Base-by-base conservation (phyloP, 2,113 vertebrate species). In the Sturnus vulgaris region DNA sequence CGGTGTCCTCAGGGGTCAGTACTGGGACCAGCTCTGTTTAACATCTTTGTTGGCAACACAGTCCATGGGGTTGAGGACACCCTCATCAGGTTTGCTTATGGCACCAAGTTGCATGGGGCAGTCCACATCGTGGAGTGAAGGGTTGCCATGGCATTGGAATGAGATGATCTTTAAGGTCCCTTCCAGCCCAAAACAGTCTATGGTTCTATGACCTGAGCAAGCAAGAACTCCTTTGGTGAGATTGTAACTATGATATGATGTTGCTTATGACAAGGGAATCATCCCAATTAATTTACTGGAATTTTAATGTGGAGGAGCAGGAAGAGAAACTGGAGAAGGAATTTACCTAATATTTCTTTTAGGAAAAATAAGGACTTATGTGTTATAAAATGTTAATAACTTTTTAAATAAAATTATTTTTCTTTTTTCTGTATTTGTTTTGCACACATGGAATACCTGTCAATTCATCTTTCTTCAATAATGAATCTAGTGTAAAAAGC, bases 51-150 rank as follows among this genome's bases (percentile, higher is more conserved):
- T 25, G 39, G 33, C 27, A 33, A 10, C 27, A 22, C 4, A 5
- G 46, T 4, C 15, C 6, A 2, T 12, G 63, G 39, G 22, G 53
- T 46, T 0, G 0, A 60, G 27, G 31, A 21, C 37, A 59, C 22
- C 7, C 27, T 37, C 27, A 22, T 10, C 13, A 25, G 12, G 7
- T 35, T 24, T 21, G 10, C 30, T 42, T 20, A 35, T 2, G 9
- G 33, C 44, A 52, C 27, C 33, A 46, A 33, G 37, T 6, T 60
- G 11, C 23, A 37, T 60, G 53, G 7, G 22, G 37, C 9, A 52
- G 37, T 31, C 14, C 13, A 33, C 22, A 19, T 21, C 27, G 27
- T 37, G 63, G 69, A 60, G 14, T 1, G 4, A 52, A 68, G 18
- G 17, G 33, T 10, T 59, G 6, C 9, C 44, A 15, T 13, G 22